These are phyloP conservation scores for Adelges cooleyi DNA, from an alignment of 1,140 invertebrate genomes.

Conservation along the genomic window DNA sequence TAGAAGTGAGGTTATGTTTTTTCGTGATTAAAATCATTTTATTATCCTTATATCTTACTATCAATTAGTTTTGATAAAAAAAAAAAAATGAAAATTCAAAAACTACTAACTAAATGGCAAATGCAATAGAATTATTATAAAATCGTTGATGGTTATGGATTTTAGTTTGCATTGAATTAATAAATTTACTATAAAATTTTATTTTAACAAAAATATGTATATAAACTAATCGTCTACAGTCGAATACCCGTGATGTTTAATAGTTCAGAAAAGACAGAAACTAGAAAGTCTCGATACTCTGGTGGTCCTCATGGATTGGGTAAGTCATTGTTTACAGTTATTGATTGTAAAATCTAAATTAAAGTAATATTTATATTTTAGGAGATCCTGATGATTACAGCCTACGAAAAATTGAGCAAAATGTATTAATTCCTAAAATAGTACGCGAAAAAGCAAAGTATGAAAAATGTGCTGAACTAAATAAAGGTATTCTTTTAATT, in stretches of 20 bases:
- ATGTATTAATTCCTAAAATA: conserved; percentile 73
- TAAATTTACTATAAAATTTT: too few relatives aligned
- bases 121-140: too few relatives aligned
- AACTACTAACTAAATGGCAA: too few relatives aligned
- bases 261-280: neutral
- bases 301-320: conserved; percentile 18
- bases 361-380: conserved; percentile 39
- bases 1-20: neutral
- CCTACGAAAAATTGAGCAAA: conserved; percentile 71
- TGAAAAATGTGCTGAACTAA: conserved; percentile 63
- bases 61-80: too few relatives aligned
- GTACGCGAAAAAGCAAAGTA: conserved; percentile 63
- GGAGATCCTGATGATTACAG: conserved; percentile 72
- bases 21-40: too few relatives aligned
- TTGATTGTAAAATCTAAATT: too few relatives aligned
- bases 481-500: conserved; percentile 42
- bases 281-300: neutral
- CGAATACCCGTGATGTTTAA: neutral
- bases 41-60: too few relatives aligned
- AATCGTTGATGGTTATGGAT: too few relatives aligned
- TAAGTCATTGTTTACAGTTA: neutral
- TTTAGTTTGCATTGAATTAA: too few relatives aligned
- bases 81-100: too few relatives aligned
- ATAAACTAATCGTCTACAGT: too few relatives aligned
- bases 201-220: too few relatives aligned